These are phyloP conservation scores for Eulithis prunata DNA, from an alignment of 2,888 invertebrate species.

Conservation along the genomic window DNA sequence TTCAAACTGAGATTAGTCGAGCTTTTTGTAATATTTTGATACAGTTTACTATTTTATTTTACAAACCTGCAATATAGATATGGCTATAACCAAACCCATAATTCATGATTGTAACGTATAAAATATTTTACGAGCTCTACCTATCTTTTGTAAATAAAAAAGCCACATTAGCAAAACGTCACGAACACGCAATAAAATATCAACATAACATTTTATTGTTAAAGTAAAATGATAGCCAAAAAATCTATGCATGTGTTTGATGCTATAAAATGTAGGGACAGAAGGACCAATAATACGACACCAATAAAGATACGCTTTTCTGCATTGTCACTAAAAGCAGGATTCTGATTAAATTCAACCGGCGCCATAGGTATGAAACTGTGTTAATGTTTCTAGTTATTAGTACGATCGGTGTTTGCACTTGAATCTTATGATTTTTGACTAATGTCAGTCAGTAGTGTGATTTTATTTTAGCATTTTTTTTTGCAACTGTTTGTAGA, in stretches of 20 bases:
- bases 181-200: constrained; percentile 68
- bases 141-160: constrained; percentile 70
- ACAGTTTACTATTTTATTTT: neutral
- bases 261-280: constrained; percentile 73
- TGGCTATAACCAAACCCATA: neutral
- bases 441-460: no score
- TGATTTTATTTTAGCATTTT: no score
- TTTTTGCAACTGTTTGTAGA: no score
- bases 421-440: no score
- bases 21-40: neutral
- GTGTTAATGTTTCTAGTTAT: no score
- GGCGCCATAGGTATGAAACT: no score
- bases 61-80: neutral
- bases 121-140: constrained; percentile 33
- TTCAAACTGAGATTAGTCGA: neutral
- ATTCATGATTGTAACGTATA: constrained; percentile 18
- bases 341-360: neutral
- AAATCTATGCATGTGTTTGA: constrained; percentile 74
- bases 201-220: constrained; percentile 74
- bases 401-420: no score
- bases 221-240: constrained; percentile 73
- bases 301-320: constrained; percentile 38
- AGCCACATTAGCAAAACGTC: constrained; percentile 71
- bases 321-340: constrained; percentile 35
- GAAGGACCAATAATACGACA: constrained; percentile 55